Evolutionary conservation across 2,797 vertebrate genomes (phyloP), one percentile per base, ranked within the genome.

Genomic region (Clarias pachynema): DNA sequence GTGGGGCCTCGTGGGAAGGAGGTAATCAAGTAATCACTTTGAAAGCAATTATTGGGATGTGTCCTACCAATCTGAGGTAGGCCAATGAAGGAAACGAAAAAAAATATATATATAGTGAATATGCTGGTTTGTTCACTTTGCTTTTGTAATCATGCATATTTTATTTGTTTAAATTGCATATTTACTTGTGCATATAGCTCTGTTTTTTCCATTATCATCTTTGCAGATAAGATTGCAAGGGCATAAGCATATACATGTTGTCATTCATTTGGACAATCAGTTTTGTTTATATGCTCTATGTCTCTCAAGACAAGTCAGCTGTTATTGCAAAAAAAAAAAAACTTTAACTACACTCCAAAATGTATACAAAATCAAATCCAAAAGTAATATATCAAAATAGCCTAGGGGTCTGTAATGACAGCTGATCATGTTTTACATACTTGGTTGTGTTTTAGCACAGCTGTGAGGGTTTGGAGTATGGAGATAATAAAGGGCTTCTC

Each of bases 401-500:
- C 68, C 44, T 31, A 18, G 66, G 75, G 74, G 40, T 79, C 74
- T 37, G 44, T 40, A 65, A 86, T 34, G 85, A 86, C 85, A 86
- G 80, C 85, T 56, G 72, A 78, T 78, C 57, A 84, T 84, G 82
- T 86, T 68, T 77, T 74, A 80, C 75, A 24, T 80, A 31, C 59
- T 84, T 37, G 59, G 66, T 84, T 68, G 78, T 63, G 68, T 86
- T 86, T 84, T 81, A 86, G 82, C 82, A 49, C 49, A 60, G 49
- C 81, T 14, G 56, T 37, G 37, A 82, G 81, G 79, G 65, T 75
- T 62, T 20, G 75, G 78, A 72, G 79, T 72, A 72, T 70, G 68
- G 83, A 77, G 70, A 85, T 83, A 89, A 88, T 88, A 85, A 85
- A 63, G 53, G 49, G 81, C 83, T 83, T 60, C 86, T 83, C 82